Conservation (phyloP, 2,113 vertebrate genomes). For the Pimephales promelas region DNA sequence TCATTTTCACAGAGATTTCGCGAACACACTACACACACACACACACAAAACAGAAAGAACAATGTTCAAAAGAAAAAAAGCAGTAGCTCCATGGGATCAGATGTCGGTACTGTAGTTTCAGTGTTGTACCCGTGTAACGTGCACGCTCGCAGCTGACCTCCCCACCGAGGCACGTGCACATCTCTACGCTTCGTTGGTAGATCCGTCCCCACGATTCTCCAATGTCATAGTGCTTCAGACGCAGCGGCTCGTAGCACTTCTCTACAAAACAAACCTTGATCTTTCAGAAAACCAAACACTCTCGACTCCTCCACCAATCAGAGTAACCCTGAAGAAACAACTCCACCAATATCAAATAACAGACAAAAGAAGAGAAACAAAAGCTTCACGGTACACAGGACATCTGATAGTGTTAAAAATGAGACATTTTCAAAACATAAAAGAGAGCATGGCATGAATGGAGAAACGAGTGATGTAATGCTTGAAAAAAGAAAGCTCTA, state of each 20-base stretch:
- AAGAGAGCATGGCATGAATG: not conserved
- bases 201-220: conserved; percentile 85
- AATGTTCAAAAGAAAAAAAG: not conserved
- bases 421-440: not conserved
- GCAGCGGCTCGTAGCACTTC: conserved; percentile 86
- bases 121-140: conserved; percentile 77
- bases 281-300: not conserved
- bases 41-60: not conserved
- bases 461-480: not conserved
- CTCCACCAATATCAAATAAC: not conserved
- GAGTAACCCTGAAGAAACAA: not conserved
- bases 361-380: not conserved
- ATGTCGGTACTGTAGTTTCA: not conserved
- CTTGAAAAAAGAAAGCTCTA: not conserved
- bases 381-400: not conserved
- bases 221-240: conserved; percentile 80
- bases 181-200: conserved; percentile 78
- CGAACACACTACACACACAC: conserved; percentile 75
- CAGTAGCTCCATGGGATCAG: not conserved
- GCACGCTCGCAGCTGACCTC: conserved; percentile 67
- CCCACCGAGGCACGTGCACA: conserved; percentile 76
- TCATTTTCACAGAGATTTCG: conserved; percentile 83
- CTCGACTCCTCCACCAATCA: not conserved
- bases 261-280: conserved; percentile 67
- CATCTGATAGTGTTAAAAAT: conserved; percentile 10